Conservation (phyloP, 2,113 vertebrate species). For the Ahaetulla prasina region DNA sequence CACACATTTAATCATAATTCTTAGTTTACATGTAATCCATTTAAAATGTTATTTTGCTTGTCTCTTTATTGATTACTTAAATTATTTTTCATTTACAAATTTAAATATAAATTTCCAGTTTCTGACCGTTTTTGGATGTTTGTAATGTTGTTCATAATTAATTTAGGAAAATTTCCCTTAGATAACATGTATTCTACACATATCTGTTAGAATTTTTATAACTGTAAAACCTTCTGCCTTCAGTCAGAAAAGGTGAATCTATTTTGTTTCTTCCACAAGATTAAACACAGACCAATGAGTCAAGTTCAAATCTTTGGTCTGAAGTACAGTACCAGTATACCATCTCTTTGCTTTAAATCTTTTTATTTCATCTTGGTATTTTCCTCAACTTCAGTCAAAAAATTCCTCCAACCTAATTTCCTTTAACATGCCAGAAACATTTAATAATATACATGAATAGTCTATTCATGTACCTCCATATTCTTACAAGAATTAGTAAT, state of each 20-base stretch:
- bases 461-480: not conserved
- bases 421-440: not conserved
- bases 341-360: not conserved
- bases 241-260: not conserved
- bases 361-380: not conserved
- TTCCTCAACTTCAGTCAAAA: not conserved
- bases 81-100: not conserved
- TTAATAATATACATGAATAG: no score
- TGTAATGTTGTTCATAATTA: not conserved
- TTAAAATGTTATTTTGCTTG: not conserved
- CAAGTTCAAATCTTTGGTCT: not conserved
- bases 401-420: not conserved
- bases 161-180: not conserved
- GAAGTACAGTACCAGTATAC: not conserved
- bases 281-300: not conserved
- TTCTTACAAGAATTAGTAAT: not conserved
- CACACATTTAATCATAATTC: not conserved
- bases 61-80: not conserved
- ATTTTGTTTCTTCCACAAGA: not conserved
- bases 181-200: not conserved
- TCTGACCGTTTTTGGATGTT: not conserved
- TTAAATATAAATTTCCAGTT: not conserved
- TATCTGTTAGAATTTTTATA: not conserved
- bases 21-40: not conserved
- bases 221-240: not conserved